These are phyloP conservation scores for Aphelenchoides fujianensis DNA, from an alignment of 1,140 invertebrate species.

Conservation along the genomic window DNA sequence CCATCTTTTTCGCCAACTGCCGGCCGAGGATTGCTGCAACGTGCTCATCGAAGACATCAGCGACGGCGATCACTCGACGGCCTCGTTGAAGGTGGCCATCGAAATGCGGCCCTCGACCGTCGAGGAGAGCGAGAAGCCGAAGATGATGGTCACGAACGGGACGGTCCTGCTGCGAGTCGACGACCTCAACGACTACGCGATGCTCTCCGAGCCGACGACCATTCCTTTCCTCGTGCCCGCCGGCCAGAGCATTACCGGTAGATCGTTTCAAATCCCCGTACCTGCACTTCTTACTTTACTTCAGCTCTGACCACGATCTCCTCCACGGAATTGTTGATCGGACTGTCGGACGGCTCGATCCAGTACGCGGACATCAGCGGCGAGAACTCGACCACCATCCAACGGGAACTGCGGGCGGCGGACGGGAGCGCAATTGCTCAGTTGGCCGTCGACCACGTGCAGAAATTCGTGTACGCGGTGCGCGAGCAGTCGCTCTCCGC, in stretches of 20 bases:
- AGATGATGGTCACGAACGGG: constrained; percentile 46
- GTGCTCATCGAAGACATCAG: constrained; percentile 10
- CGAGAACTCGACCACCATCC: constrained; percentile 13
- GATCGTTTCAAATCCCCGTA: constrained; percentile 1
- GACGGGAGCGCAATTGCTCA: constrained; percentile 46
- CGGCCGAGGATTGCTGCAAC: constrained; percentile 32
- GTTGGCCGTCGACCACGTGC: constrained; percentile 33
- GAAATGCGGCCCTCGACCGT: constrained; percentile 14
- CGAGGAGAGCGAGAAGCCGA: neutral
- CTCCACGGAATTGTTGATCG: constrained; percentile 29
- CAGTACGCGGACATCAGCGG: constrained; percentile 24
- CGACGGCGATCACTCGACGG: neutral
- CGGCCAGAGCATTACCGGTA: constrained; percentile 36
- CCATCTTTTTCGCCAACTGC: constrained; percentile 41
- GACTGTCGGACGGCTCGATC: constrained; percentile 45
- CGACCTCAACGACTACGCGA: constrained; percentile 43
- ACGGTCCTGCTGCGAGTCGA: constrained; percentile 33
- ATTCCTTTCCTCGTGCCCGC: constrained; percentile 32
- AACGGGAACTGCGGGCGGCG: constrained; percentile 24
- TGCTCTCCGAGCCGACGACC: constrained; percentile 34
- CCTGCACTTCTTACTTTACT: too few relatives aligned
- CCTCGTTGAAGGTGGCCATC: constrained; percentile 6
- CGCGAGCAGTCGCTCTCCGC: too few relatives aligned
- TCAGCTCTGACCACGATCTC: constrained; percentile 32
- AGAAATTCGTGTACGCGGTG: constrained; percentile 39